Evolutionary conservation across 2,113 vertebrate species (phyloP).

Genomic region (Erpornis zantholeuca): DNA sequence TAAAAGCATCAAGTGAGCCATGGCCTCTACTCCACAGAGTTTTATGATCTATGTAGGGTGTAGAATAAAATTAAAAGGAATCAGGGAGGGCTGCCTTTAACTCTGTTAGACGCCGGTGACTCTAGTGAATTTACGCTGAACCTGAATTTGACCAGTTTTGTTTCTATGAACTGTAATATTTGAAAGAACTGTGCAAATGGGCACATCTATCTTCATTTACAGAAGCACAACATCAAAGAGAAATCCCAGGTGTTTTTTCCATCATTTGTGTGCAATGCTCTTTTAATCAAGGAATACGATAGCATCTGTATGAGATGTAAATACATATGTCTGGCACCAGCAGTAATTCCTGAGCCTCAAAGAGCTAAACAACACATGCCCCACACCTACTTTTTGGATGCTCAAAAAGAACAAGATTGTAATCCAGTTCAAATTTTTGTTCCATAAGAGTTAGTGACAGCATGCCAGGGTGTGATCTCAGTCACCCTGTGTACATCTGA

Average conservation of each 20-base stretch:
- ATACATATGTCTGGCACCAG: slow-evolving; percentile 13
- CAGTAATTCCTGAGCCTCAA: slow-evolving; percentile 9
- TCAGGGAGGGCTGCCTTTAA: background rate
- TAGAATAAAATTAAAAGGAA: background rate
- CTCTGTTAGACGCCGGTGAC: background rate
- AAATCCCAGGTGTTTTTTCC: slow-evolving; percentile 28
- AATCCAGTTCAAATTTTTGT: slow-evolving; percentile 40
- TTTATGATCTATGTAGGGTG: background rate
- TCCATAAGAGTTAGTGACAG: background rate
- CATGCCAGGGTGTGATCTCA: background rate
- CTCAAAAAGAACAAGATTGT: background rate
- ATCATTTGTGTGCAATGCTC: background rate
- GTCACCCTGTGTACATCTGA: background rate
- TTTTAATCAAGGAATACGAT: slow-evolving; percentile 1
- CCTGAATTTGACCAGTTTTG: background rate
- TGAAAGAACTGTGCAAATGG: background rate
- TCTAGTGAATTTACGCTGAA: background rate
- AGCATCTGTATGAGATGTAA: background rate
- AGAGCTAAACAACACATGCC: slow-evolving; percentile 9
- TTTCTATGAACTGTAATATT: background rate
- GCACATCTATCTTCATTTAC: background rate
- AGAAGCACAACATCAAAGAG: slow-evolving; percentile 23
- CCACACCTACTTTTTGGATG: slow-evolving; percentile 2
- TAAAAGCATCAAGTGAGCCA: background rate
- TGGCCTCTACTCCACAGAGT: background rate